A percentile compares a stretch with the other conserved stretches of the same genome.
Evolutionary conservation across 2,888 invertebrate species (phyloP).

Genomic region (Chrysopilus asiliformis): DNA sequence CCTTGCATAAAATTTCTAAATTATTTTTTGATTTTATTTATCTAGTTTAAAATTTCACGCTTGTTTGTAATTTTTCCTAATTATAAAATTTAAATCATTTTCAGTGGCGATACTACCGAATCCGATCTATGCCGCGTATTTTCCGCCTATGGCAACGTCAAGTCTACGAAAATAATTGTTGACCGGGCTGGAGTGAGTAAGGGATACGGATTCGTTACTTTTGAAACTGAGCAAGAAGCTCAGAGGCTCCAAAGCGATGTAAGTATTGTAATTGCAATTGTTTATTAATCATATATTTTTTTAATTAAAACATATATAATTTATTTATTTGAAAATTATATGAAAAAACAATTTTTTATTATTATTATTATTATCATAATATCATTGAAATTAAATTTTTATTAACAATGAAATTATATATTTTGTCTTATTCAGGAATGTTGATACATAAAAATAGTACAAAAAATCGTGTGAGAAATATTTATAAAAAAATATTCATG

Average conservation of each 20-base stretch:
- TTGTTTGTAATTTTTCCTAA: too few relatives aligned
- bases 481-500: slow-evolving; percentile 7
- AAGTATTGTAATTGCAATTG: slow-evolving; percentile 22
- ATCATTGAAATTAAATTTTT: slow-evolving; percentile 5
- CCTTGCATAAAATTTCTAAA: too few relatives aligned
- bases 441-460: slow-evolving; percentile 14
- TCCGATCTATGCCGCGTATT: slow-evolving; percentile 84
- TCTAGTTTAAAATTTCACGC: too few relatives aligned
- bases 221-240: slow-evolving; percentile 79
- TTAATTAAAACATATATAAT: background rate
- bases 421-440: slow-evolving; percentile 15
- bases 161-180: slow-evolving; percentile 86
- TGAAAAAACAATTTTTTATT: too few relatives aligned
- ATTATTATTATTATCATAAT: background rate
- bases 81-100: too few relatives aligned
- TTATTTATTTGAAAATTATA: background rate
- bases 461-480: slow-evolving; percentile 11
- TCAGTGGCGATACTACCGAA: slow-evolving; percentile 72
- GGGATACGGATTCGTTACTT: slow-evolving; percentile 59
- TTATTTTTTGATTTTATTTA: too few relatives aligned
- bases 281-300: background rate
- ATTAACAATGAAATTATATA: slow-evolving; percentile 10
- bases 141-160: slow-evolving; percentile 77
- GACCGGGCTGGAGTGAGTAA: slow-evolving; percentile 92
- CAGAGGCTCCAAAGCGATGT: slow-evolving; percentile 57